Conservation (phyloP, 2,888 invertebrate species). For the Phyto melanocephala region DNA sequence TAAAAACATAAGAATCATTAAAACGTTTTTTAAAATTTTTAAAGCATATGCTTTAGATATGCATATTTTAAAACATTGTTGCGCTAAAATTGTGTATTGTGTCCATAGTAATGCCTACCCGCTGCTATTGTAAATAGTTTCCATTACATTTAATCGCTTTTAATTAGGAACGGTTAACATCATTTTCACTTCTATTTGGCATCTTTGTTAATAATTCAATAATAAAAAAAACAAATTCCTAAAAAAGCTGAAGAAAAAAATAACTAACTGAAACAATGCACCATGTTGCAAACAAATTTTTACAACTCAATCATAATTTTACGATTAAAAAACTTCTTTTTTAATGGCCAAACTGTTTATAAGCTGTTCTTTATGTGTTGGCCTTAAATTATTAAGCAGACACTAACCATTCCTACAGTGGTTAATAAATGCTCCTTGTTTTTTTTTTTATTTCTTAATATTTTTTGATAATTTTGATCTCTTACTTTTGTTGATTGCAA, state of each 20-base stretch:
- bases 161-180: slow-evolving; percentile 39
- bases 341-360: slow-evolving; percentile 67
- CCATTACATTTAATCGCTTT: slow-evolving; percentile 32
- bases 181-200: slow-evolving; percentile 33
- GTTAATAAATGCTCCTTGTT: neutral
- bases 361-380: slow-evolving; percentile 58
- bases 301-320: slow-evolving; percentile 66
- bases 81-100: neutral
- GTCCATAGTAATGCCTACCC: neutral
- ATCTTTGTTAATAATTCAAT: neutral
- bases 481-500: slow-evolving; percentile 44
- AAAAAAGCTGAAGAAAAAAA: slow-evolving; percentile 35
- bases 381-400: slow-evolving; percentile 29
- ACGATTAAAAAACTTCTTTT: slow-evolving; percentile 54
- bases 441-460: too few relatives aligned
- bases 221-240: neutral
- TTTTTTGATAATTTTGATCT: slow-evolving; percentile 32
- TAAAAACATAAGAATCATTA: too few relatives aligned
- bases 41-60: neutral
- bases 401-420: neutral
- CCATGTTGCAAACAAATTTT: slow-evolving; percentile 51
- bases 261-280: neutral
- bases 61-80: slow-evolving; percentile 3
- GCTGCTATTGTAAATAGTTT: neutral
- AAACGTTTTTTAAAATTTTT: too few relatives aligned